Evolutionary conservation across 1,140 invertebrate genomes (phyloP), one percentile per base, ranked within the genome.

Genomic region (Rhagoletis pomonella): DNA sequence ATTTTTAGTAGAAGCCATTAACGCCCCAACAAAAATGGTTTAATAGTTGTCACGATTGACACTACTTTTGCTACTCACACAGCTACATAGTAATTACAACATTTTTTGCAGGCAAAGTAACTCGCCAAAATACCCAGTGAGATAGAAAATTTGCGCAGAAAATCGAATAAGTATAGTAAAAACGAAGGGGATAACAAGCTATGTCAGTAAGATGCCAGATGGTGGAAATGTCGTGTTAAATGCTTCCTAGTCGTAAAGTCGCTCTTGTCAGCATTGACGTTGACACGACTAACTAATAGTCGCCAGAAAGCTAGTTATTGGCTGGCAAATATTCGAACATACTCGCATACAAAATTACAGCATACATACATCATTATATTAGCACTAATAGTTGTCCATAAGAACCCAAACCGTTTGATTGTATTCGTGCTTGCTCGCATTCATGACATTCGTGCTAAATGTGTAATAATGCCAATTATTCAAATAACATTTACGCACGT

Each of bases 201-300:
- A 12, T 42, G 9, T 4, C 1, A 60, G 9, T 2, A 42, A 42
- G 4, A 5, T 42, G 65, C 29, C 65, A 67, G 39, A 9, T 7
- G 65, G 44, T 47, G 69, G 69, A 77, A 77, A 77, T 77, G 69
- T 77, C 69, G 69, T 50, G 69, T 77, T 77, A 39, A 77, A 77
- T 47, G 69, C 69, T 77, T 77, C 42, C 69, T 44, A 77, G 69
- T 29, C 29, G 29, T 29, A 29, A 29, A 29, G 29, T 44, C 69
- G 44, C 69, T 77, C 42, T 77, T 77, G 69, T 77, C 69, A 77
- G 47, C 69, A 77, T 77, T 77, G 69, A 77, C 69, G 69, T 47
- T 77, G 69, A 77, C 69, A 77, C 69, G 69, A 77, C 69, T 77
- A 29, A 29, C 29, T 29, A 77, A 77, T 77, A 77, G 17, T 77